Percentiles rank a stretch among this genome's conserved stretches.
Evolutionary conservation across 1,140 invertebrate genomes (phyloP).

Genomic region (Dermatophagoides farinae): DNA sequence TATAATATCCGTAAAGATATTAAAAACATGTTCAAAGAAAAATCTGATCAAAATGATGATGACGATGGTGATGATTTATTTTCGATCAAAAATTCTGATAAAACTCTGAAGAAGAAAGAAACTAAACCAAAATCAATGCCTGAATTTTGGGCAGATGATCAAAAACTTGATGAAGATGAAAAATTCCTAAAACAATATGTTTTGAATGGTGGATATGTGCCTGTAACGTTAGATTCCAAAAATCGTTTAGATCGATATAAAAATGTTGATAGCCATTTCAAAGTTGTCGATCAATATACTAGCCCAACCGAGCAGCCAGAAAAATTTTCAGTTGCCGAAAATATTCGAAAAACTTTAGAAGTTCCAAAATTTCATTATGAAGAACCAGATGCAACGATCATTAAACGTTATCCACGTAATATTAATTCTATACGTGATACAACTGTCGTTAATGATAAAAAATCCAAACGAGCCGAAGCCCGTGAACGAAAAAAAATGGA

Average conservation of each 20-base stretch:
- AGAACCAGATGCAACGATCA: conserved; percentile 10
- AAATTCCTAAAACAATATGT: conserved; percentile 79
- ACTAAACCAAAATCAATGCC: not conserved
- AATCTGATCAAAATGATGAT: conserved; percentile 18
- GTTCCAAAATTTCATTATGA: conserved; percentile 12
- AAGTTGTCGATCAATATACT: not conserved
- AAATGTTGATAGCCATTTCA: conserved; percentile 7
- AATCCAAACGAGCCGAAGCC: conserved; percentile 52
- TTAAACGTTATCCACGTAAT: conserved; percentile 14
- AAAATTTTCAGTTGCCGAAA: conserved; percentile 10
- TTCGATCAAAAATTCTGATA: conserved; percentile 12
- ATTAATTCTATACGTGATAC: conserved; percentile 12
- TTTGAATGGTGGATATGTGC: conserved; percentile 53
- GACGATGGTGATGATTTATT: conserved; percentile 12
- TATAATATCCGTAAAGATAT: conserved; percentile 18
- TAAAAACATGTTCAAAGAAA: conserved; percentile 13
- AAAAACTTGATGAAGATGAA: conserved; percentile 56
- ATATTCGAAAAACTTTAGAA: not conserved
- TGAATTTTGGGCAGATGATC: conserved; percentile 45
- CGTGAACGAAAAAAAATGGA: conserved; percentile 53
- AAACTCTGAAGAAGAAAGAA: not conserved
- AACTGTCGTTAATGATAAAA: conserved; percentile 41
- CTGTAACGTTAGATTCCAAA: conserved; percentile 17
- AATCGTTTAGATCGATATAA: not conserved
- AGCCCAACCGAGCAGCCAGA: not conserved